Conservation (phyloP, 2,113 vertebrate species). For the Aptenodytes forsteri region DNA sequence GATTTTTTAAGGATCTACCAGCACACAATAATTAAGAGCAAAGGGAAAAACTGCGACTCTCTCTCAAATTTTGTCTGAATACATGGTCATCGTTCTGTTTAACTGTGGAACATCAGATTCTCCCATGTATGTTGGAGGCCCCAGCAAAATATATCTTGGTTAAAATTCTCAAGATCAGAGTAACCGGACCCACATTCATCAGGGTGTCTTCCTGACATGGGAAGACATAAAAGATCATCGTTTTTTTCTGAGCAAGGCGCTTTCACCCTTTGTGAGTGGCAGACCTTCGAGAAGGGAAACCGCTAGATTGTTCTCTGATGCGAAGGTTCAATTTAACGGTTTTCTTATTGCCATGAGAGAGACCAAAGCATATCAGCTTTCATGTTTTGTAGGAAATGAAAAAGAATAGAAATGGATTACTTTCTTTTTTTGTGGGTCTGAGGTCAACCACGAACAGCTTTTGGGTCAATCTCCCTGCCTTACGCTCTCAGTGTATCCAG, state of each 20-base stretch:
- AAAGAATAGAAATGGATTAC: slow-evolving; percentile 61
- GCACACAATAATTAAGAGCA: not conserved
- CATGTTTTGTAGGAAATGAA: slow-evolving; percentile 64
- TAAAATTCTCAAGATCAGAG: not conserved
- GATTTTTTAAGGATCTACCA: not conserved
- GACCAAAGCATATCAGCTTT: slow-evolving; percentile 50
- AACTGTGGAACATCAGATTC: not conserved
- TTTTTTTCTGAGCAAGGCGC: not conserved
- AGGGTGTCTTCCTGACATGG: not conserved
- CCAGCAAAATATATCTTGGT: not conserved
- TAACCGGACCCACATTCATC: not conserved
- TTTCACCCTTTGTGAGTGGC: not conserved
- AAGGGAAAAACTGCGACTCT: not conserved
- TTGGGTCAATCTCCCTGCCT: slow-evolving; percentile 29
- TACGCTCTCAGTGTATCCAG: not conserved
- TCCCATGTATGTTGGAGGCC: not conserved
- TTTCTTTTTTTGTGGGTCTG: slow-evolving; percentile 20
- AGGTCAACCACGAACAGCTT: slow-evolving; percentile 52
- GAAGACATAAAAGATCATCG: not conserved
- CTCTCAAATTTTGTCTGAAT: not conserved
- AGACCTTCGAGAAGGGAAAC: slow-evolving; percentile 18
- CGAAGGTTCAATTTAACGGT: slow-evolving; percentile 39
- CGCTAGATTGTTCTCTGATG: slow-evolving; percentile 13
- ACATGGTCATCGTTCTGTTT: not conserved
- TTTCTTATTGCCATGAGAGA: slow-evolving; percentile 31